Evolutionary conservation across 2,888 invertebrate genomes (phyloP).

Genomic region (Exephanes ischioxanthus): DNA sequence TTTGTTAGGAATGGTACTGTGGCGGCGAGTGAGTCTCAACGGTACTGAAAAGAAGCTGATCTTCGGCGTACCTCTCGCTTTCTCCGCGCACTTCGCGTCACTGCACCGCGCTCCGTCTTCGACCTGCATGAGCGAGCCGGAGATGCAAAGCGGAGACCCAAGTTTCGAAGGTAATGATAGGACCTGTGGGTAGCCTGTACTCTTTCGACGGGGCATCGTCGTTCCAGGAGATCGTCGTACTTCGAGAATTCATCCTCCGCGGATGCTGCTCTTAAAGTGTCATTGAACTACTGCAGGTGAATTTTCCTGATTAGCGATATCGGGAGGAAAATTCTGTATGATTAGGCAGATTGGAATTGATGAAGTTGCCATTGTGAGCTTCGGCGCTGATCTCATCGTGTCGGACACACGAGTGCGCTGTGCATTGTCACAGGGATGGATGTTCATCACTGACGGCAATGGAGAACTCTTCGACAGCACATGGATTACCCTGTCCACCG

Average conservation of each 20-base stretch:
- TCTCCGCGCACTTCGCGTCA: conserved; percentile 69
- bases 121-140: conserved; percentile 52
- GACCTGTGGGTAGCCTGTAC: conserved; percentile 21
- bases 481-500: not conserved
- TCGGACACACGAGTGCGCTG: not conserved
- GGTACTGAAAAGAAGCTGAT: conserved; percentile 22
- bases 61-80: conserved; percentile 49
- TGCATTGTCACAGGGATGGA: not conserved
- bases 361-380: not conserved
- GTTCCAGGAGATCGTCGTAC: not conserved
- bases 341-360: conserved; percentile 1
- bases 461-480: not conserved
- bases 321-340: not conserved
- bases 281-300: not conserved
- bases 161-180: conserved; percentile 75
- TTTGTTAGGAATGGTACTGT: not conserved
- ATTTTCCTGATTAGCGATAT: not conserved
- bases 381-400: not conserved
- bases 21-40: not conserved
- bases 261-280: conserved; percentile 13
- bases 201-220: conserved; percentile 20
- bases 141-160: conserved; percentile 45
- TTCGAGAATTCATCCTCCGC: conserved; percentile 17
- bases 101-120: conserved; percentile 62
- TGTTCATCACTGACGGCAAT: not conserved